Conservation (phyloP, 2,113 vertebrate genomes). For the Pollachius pollachius region DNA sequence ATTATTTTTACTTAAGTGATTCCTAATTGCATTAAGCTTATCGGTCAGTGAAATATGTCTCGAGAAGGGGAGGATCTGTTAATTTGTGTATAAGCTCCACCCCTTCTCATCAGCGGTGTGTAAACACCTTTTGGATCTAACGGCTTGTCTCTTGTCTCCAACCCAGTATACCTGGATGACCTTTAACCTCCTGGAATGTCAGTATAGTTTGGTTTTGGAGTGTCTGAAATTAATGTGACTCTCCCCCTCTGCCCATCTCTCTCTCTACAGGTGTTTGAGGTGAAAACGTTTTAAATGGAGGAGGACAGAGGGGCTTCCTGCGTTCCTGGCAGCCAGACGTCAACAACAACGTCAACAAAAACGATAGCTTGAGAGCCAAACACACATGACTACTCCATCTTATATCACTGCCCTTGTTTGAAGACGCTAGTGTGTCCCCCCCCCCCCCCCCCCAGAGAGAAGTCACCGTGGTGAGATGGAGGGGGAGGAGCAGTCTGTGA, state of each 20-base stretch:
- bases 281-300: conserved; percentile 63
- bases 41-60: too few relatives aligned
- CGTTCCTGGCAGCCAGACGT: conserved; percentile 41
- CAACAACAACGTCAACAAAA: conserved; percentile 32
- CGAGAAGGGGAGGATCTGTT: too few relatives aligned
- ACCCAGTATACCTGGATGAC: too few relatives aligned
- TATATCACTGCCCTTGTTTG: conserved; percentile 46
- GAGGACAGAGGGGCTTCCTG: conserved; percentile 43
- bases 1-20: too few relatives aligned
- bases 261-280: conserved; percentile 40
- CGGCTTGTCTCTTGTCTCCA: too few relatives aligned
- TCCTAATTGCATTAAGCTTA: too few relatives aligned
- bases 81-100: too few relatives aligned
- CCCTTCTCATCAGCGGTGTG: too few relatives aligned
- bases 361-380: conserved; percentile 54
- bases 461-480: conserved; percentile 72
- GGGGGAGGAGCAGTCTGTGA: conserved; percentile 57
- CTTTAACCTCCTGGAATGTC: too few relatives aligned
- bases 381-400: conserved; percentile 66
- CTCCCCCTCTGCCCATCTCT: neutral
- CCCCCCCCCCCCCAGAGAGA: conserved; percentile 24
- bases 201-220: neutral
- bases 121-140: too few relatives aligned
- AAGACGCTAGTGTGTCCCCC: conserved; percentile 53
- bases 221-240: neutral